Base-by-base conservation (phyloP, 2,797 vertebrate species). In the Tokudaia tokunoshimensis region DNA sequence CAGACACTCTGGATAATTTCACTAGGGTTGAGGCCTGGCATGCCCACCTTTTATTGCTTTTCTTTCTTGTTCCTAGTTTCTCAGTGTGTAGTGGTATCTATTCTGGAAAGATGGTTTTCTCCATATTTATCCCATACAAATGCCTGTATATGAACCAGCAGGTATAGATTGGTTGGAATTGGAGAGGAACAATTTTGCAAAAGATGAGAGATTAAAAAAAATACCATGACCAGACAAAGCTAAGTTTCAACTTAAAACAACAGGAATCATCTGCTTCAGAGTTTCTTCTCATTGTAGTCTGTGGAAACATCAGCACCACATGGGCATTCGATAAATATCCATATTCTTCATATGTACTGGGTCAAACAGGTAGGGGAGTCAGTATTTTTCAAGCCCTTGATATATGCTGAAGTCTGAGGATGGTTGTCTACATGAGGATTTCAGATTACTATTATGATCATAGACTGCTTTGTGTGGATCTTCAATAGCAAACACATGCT, bases 211-310 rank as follows among this genome's bases (percentile, higher is more conserved):
- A 17, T 0, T 52, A 1, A 6, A 92, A 89, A 3, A 67, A 8
- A 83, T 63, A 24, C 14, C 31, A 0, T 61, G 29, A 44, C 3
- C 67, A 55, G 83, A 79, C 10, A 89, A 37, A 17, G 0, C n/a
- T 81, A 1, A 13, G 44, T 19, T 81, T 67, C 88, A 96, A 81
- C 34, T 15, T 50, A n/a, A 94, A 96, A 47, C 34, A 74, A 57
- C 0, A 63, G n/a, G 84, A 31, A 41, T 90, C 34, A 26, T 74
- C 41, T 13, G 65, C 65, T 72, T 37, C 12, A 13, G 8, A n/a
- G 24, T 72, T 84, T 94, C 17, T 92, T 92, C 20, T 91, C 4
- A 74, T 10, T 29, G 34, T 37, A 37, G 5, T 61, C 50, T 82
- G 12, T 15, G 75, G n/a, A 67, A 94, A 37, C 20, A 52, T n/a